phyloP scores from a whole-genome alignment of 2,113 vertebrate genomes.

The Stigmatopora nigra region DNA sequence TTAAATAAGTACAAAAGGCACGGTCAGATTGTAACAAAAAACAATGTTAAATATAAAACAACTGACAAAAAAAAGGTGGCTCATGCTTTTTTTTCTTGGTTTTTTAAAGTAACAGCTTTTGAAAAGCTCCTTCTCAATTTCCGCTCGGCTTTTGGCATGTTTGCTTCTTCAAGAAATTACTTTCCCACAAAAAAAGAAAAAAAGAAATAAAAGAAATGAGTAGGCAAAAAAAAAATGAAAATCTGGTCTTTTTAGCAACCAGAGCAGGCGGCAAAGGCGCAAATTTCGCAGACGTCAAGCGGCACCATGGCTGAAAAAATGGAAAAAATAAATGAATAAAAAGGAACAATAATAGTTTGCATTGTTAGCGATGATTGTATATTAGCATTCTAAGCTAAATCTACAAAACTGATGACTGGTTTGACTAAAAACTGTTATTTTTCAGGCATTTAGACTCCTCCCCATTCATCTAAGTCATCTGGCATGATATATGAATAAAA shows the following conservation, averaged over 20 bases:
- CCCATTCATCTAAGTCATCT: not conserved
- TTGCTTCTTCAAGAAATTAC: not conserved
- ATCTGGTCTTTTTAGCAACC: slow-evolving; percentile 68
- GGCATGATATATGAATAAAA: not conserved
- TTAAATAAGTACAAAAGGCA: slow-evolving; percentile 50
- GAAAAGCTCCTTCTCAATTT: slow-evolving; percentile 15
- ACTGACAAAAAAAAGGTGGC: slow-evolving; percentile 14
- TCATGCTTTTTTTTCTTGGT: not conserved
- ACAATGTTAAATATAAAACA: slow-evolving; percentile 25
- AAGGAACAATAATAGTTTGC: no score
- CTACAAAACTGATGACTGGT: no score
- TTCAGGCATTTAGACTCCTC: no score
- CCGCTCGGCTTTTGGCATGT: not conserved
- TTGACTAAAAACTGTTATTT: no score
- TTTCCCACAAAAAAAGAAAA: not conserved
- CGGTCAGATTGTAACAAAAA: slow-evolving; percentile 52
- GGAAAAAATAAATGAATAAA: slow-evolving; percentile 2
- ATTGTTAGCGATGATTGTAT: no score
- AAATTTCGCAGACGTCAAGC: slow-evolving; percentile 75
- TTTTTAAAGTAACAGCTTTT: slow-evolving; percentile 60
- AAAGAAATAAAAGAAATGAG: not conserved
- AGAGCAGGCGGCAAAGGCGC: slow-evolving; percentile 77
- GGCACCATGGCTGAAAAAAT: slow-evolving; percentile 49
- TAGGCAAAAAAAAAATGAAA: slow-evolving; percentile 4
- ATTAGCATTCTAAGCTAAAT: no score